phyloP scores from a whole-genome alignment of 2,113 vertebrate genomes.

The Tupaia chinensis region DNA sequence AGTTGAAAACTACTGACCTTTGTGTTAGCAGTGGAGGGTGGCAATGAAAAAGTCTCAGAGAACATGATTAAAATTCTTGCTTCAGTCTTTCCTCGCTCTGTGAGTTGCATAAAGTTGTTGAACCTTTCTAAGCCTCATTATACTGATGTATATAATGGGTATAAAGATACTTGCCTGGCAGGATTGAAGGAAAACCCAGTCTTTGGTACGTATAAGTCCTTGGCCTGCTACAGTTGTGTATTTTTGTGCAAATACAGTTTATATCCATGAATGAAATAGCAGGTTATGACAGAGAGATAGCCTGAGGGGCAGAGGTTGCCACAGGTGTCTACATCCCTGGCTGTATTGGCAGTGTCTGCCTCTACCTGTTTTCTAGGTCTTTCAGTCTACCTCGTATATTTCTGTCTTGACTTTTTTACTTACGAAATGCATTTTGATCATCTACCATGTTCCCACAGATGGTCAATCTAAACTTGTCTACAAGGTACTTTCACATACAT shows the following conservation, averaged over 20 bases:
- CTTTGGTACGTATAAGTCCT: neutral
- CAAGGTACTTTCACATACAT: neutral
- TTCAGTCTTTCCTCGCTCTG: neutral
- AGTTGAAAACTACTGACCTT: neutral
- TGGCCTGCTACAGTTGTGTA: neutral
- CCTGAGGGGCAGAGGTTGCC: neutral
- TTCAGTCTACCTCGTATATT: neutral
- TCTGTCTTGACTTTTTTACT: neutral
- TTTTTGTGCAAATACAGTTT: neutral
- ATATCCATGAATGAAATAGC: neutral
- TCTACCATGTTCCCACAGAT: neutral
- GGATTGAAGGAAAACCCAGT: neutral
- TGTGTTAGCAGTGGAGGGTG: neutral
- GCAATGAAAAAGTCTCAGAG: neutral
- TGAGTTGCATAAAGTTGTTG: neutral
- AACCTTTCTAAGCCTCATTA: neutral
- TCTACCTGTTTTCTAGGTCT: neutral
- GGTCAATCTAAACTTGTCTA: neutral
- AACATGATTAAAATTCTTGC: neutral
- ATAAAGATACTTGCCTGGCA: neutral
- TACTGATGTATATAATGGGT: neutral
- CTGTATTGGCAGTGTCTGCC: neutral
- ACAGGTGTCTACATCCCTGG: neutral
- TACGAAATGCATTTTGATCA: neutral
- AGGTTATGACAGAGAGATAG: neutral